phyloP scores from a whole-genome alignment of 2,888 invertebrate genomes.

The Thymelicus acteon region DNA sequence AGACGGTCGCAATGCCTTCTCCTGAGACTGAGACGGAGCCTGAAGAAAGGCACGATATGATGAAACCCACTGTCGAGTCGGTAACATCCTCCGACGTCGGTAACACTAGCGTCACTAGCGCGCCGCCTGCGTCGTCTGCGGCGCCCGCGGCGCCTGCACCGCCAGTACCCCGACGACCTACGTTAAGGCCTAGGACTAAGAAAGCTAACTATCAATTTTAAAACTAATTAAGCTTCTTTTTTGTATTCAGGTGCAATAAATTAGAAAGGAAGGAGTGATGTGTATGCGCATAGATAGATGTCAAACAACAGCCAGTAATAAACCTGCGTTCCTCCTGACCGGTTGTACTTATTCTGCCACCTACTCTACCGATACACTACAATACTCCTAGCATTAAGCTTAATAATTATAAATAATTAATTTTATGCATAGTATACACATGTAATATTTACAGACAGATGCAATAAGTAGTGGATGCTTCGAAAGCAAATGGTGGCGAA shows the following conservation, averaged over 20 bases:
- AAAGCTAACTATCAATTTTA: neutral
- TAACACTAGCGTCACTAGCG: neutral
- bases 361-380: too few species aligned
- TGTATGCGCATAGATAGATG: neutral
- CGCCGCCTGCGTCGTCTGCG: neutral
- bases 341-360: too few species aligned
- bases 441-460: constrained; percentile 52
- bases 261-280: constrained; percentile 1
- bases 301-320: too few species aligned
- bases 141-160: neutral
- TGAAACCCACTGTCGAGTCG: neutral
- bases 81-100: neutral
- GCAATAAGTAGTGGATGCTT: constrained; percentile 56
- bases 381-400: too few species aligned
- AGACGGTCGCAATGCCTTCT: neutral
- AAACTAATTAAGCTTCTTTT: neutral
- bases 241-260: constrained; percentile 4
- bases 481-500: constrained; percentile 65
- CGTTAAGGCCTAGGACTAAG: neutral
- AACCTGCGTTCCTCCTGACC: too few species aligned
- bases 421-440: neutral
- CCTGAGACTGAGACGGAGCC: neutral
- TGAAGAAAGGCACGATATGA: neutral
- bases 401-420: neutral
- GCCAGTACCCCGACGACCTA: neutral